These are phyloP conservation scores for Felis catus DNA, from an alignment of 2,113 vertebrate species.

Conservation along the genomic window F.catus_Fca126_mat1.0 CM031421.1:35442501-35443000, in stretches of 20 bases:
- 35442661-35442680: neutral
- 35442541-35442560: neutral
- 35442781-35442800: neutral
- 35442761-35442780: neutral
- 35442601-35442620: neutral
- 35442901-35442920: neutral
- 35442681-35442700: neutral
- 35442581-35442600: neutral
- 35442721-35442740: neutral
- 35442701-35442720: neutral
- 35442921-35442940: neutral
- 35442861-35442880: rapidly evolving
- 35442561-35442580: neutral
- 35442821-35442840: neutral
- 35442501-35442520: neutral
- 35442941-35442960: neutral
- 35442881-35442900: neutral
- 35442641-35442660: neutral
- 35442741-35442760: neutral
- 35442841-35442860: neutral
- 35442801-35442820: neutral
- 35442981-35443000: neutral
- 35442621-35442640: neutral
- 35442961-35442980: neutral
- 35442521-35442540: neutral